phyloP scores from a whole-genome alignment of 2,113 vertebrate species.

The Nycticryphes semicollaris region DNA sequence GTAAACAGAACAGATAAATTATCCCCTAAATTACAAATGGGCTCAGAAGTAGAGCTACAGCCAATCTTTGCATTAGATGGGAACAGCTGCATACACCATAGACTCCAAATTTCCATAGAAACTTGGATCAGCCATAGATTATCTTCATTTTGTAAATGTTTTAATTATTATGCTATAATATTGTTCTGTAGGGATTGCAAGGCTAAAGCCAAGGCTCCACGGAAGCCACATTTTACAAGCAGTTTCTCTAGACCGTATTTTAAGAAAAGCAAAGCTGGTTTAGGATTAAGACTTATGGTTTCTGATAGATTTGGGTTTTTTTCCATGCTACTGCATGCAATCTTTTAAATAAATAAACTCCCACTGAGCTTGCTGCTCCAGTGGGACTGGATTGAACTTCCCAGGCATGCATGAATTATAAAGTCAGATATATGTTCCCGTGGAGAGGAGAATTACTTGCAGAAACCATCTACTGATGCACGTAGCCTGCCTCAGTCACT shows the following conservation, averaged over 20 bases:
- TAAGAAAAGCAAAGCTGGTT: constrained; percentile 3
- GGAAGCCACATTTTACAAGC: constrained; percentile 2
- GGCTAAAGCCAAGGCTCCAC: neutral
- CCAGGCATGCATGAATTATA: constrained; percentile 40
- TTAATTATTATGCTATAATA: constrained; percentile 52
- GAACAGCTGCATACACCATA: constrained; percentile 53
- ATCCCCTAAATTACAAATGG: neutral
- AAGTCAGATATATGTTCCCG: constrained; percentile 24
- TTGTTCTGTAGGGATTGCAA: neutral
- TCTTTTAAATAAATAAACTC: constrained; percentile 64
- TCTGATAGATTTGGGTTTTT: constrained; percentile 31
- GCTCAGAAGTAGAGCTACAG: constrained; percentile 35
- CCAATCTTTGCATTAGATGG: constrained; percentile 52
- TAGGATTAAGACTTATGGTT: neutral
- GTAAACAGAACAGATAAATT: constrained; percentile 50
- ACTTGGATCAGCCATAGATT: constrained; percentile 56
- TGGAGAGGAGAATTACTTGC: neutral
- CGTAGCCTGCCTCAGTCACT: neutral
- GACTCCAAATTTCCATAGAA: constrained; percentile 66
- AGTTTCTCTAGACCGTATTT: neutral
- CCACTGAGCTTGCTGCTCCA: constrained; percentile 46
- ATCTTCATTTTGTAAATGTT: constrained; percentile 55
- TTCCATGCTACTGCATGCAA: constrained; percentile 30
- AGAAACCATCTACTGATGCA: neutral
- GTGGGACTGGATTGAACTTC: constrained; percentile 60